Conservation (phyloP, 1,140 invertebrate genomes). For the Drosophila tropicalis region DNA sequence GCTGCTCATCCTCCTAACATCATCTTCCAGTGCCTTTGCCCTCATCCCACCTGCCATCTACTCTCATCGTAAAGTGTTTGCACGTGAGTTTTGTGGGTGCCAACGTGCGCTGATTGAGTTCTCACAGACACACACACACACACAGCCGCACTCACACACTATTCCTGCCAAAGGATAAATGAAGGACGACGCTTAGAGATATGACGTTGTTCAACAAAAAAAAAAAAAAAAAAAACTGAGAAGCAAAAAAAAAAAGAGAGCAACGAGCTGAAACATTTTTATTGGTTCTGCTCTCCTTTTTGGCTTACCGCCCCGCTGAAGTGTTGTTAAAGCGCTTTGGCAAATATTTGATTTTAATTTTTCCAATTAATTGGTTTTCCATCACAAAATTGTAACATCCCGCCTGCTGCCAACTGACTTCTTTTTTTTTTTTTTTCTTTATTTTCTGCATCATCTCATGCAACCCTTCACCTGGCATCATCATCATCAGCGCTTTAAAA, state of each 20-base stretch:
- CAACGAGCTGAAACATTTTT: constrained; percentile 10
- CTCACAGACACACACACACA: constrained; percentile 26
- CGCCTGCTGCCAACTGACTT: not conserved
- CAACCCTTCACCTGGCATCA: constrained; percentile 11
- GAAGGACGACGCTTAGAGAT: constrained; percentile 76
- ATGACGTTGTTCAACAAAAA: constrained; percentile 26
- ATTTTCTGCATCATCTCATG: constrained; percentile 17
- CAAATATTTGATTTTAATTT: constrained; percentile 81
- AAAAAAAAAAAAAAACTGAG: constrained; percentile 4
- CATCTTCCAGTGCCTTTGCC: not conserved
- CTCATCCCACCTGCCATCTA: not conserved
- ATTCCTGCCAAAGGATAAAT: constrained; percentile 68
- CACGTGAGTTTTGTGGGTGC: constrained; percentile 75
- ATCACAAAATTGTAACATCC: constrained; percentile 66
- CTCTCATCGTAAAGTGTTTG: constrained; percentile 73
- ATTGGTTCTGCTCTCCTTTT: constrained; percentile 15
- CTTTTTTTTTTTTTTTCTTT: not conserved
- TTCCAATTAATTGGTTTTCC: constrained; percentile 80
- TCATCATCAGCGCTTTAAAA: constrained; percentile 24
- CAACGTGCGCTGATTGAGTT: constrained; percentile 79
- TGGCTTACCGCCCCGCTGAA: constrained; percentile 19
- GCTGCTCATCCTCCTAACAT: not conserved
- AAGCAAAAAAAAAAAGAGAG: constrained; percentile 10
- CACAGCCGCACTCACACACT: constrained; percentile 4
- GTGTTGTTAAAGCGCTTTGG: constrained; percentile 77